Percentiles rank a stretch among this genome's conserved stretches.
These are phyloP conservation scores for Galemys pyrenaicus DNA, from an alignment of 2,113 vertebrate genomes.

Conservation along the genomic window DNA sequence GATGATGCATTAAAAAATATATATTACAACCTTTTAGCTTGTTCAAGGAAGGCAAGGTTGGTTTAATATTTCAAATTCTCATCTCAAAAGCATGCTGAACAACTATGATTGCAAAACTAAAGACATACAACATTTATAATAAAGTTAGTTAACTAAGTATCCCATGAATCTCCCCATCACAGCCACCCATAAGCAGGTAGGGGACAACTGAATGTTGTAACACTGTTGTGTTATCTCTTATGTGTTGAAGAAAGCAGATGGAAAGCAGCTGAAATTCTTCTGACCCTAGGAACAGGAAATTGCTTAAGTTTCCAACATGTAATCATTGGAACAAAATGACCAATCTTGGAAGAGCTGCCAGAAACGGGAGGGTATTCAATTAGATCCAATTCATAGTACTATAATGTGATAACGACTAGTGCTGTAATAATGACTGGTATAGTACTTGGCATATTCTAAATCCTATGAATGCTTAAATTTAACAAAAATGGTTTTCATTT, in stretches of 20 bases:
- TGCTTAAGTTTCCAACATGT: background rate
- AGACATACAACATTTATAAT: background rate
- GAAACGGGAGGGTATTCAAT: background rate
- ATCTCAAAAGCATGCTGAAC: background rate
- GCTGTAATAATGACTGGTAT: background rate
- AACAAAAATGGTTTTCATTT: background rate
- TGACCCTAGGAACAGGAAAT: background rate
- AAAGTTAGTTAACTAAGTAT: background rate
- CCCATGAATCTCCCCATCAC: background rate
- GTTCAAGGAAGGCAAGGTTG: background rate
- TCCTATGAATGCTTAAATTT: background rate
- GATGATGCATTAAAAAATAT: background rate
- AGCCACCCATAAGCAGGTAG: background rate
- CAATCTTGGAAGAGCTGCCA: background rate
- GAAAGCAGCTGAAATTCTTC: background rate
- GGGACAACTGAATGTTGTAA: background rate
- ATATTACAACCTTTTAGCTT: background rate
- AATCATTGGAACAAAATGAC: background rate
- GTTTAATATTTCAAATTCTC: slow-evolving; percentile 15
- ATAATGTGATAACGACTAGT: background rate
- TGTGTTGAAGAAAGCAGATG: background rate
- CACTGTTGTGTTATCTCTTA: background rate
- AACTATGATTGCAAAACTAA: background rate
- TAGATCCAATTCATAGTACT: background rate
- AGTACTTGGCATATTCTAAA: background rate